Percentiles rank a stretch among this genome's conserved stretches.
Conservation (phyloP, 2,113 vertebrate genomes). For the Lamprotornis superbus region DNA sequence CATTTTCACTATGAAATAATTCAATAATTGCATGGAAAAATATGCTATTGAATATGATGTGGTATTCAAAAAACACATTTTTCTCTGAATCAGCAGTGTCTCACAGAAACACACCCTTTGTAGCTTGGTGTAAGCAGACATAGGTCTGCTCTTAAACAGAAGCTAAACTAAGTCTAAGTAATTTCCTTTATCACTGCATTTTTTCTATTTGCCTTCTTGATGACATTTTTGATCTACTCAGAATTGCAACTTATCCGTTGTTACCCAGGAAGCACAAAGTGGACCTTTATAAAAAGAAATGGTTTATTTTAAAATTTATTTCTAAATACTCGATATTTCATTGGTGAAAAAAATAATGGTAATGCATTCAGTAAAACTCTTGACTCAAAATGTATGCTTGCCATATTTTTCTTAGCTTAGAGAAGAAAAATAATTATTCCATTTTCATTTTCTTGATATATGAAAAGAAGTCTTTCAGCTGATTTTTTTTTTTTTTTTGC, state of each 20-base stretch:
- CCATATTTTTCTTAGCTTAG: not conserved
- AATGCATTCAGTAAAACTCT: constrained; percentile 1
- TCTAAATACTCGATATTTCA: not conserved
- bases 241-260: not conserved
- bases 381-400: not conserved
- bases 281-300: not conserved
- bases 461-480: constrained; percentile 44
- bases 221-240: not conserved
- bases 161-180: not conserved
- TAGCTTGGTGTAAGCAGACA: not conserved
- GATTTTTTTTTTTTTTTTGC: constrained; percentile 11
- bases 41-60: not conserved
- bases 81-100: not conserved
- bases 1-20: not conserved
- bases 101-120: not conserved
- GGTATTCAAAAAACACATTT: not conserved
- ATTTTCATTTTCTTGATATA: constrained; percentile 14
- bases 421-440: constrained; percentile 41
- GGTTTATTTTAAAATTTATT: not conserved
- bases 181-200: fast-evolving
- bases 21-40: not conserved
- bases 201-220: not conserved
- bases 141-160: not conserved
- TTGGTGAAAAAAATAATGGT: not conserved
- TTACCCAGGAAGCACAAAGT: not conserved